Evolutionary conservation across 2,888 invertebrate species (phyloP), one percentile per base, ranked within the genome.

Genomic region (Cyclophora albipunctata): DNA sequence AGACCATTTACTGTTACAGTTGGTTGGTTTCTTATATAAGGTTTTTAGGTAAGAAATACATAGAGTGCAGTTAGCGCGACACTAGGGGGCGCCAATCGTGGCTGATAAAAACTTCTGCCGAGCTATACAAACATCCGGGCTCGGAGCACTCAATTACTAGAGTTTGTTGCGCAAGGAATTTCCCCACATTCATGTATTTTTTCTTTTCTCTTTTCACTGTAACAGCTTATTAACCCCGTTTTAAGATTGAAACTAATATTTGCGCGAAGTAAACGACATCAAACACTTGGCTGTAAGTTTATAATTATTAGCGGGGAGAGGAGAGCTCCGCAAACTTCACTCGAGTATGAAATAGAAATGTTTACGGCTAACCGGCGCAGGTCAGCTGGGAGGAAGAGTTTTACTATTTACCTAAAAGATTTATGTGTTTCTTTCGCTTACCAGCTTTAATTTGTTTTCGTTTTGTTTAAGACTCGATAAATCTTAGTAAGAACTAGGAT

Each of bases 121-220:
- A 59, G 66, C 75, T 79, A 69, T 71, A 76, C 81, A 84, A 84
- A 83, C 83, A 83, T 81, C 78, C 78, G 75, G 75, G 71, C 72
- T 58, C 57, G 66, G 75, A 67, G 73, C 80, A 80, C 81, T 82
- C 84, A 82, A 84, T 85, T 84, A 84, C 81, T 70, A 58, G 67
- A 80, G 76, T 81, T 81, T 75, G 78, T 78, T 69, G 74, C 73
- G 71, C 74, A 65, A 73, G 71, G 69, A 77, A 71, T 70, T 80
- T 69, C 63, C 20, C 67, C 70, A 76, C 75, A 78, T 74, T 66
- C 60, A 63, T 64, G 55, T 67, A 68, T 71, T 71, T 73, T 70
- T 62, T 64, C 56, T 57, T 58, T 62, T 58, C 53, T 61, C 61
- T 67, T 64, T 61, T 53, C 49, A 59, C 59, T 64, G 67, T 68